Percentiles rank a stretch among this genome's conserved stretches.
Conservation (phyloP, 35 echinoderm and acorn worm genomes). For the Antedon bifida region DNA sequence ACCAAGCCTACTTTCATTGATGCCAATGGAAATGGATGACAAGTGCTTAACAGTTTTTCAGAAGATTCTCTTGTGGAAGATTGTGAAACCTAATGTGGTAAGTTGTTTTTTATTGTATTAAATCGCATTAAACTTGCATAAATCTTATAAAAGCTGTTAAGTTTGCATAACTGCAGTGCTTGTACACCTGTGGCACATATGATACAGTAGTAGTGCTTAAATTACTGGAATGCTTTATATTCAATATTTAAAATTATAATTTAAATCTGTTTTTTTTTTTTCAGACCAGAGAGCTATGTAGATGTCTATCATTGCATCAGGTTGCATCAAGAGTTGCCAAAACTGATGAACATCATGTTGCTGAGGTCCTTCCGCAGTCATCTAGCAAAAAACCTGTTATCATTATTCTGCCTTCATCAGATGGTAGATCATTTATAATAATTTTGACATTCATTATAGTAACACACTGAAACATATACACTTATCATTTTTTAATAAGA, state of each 20-base stretch:
- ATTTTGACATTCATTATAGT: too few species aligned
- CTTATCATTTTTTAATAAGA: too few species aligned
- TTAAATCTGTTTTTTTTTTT: not conserved
- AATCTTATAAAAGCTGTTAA: too few species aligned
- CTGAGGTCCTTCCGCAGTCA: slow-evolving; percentile 8
- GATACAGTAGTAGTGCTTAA: too few species aligned
- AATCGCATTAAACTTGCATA: too few species aligned
- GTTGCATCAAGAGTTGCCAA: slow-evolving; percentile 23
- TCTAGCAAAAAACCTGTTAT: slow-evolving; percentile 28
- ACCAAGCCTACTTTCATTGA: slow-evolving; percentile 59
- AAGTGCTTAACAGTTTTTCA: slow-evolving; percentile 43
- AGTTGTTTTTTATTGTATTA: not conserved
- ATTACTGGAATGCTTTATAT: too few species aligned
- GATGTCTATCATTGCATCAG: slow-evolving; percentile 61
- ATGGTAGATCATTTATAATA: not conserved
- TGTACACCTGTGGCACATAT: too few species aligned
- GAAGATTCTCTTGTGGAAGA: slow-evolving; percentile 74
- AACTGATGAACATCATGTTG: slow-evolving; percentile 17
- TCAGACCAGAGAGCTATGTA: slow-evolving; percentile 38
- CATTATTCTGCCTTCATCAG: slow-evolving; percentile 35
- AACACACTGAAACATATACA: too few species aligned
- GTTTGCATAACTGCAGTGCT: too few species aligned
- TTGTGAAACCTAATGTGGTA: slow-evolving; percentile 64
- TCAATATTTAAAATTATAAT: too few species aligned
- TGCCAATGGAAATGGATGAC: slow-evolving; percentile 42